These are phyloP conservation scores for Hymenopus coronatus DNA, from an alignment of 2,888 invertebrate species.

Conservation along the genomic window DNA sequence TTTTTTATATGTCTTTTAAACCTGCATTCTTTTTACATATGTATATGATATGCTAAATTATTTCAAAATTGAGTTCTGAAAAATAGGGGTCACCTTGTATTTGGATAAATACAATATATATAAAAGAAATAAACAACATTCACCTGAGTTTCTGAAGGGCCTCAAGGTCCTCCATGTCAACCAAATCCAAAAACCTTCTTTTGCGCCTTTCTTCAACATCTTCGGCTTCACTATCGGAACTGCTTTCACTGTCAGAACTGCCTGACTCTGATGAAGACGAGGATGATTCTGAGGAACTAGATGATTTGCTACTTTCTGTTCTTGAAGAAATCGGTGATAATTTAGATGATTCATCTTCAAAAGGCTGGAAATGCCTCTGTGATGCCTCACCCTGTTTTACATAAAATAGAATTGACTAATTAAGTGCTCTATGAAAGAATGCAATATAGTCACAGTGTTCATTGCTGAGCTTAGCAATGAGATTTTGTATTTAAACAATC, in stretches of 20 bases:
- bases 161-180: constrained; percentile 11
- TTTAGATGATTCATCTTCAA: constrained; percentile 12
- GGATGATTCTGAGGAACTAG: constrained; percentile 18
- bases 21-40: too few relatives aligned
- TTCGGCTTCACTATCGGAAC: constrained; percentile 21
- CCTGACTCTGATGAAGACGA: constrained; percentile 25
- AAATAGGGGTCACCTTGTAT: too few relatives aligned
- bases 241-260: constrained; percentile 23
- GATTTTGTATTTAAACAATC: too few relatives aligned
- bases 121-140: neutral
- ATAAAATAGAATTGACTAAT: neutral
- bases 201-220: constrained; percentile 13
- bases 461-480: too few relatives aligned
- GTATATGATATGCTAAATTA: too few relatives aligned
- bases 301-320: constrained; percentile 23
- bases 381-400: neutral
- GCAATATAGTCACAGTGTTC: too few relatives aligned
- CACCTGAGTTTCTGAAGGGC: constrained; percentile 9
- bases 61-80: too few relatives aligned
- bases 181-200: constrained; percentile 8
- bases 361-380: neutral
- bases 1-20: too few relatives aligned
- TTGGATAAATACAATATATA: too few relatives aligned
- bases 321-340: constrained; percentile 8
- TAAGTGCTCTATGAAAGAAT: too few relatives aligned